Base-by-base conservation (phyloP, 2,888 invertebrate species). In the Cosmia pyralina region DNA sequence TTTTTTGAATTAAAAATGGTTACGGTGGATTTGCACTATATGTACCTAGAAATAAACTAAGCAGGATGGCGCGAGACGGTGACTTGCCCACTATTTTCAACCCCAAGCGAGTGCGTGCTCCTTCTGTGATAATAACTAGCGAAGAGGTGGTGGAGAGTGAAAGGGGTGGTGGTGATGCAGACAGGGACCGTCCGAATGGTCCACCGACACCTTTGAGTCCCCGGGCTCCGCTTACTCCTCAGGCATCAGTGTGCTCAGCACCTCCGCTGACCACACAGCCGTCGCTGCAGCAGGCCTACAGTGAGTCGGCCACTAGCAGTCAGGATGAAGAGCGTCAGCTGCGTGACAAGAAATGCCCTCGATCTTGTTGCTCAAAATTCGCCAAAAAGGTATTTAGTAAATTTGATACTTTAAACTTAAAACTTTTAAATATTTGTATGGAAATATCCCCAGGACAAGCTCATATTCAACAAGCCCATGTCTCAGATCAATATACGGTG, bases 21-120 rank as follows among this genome's bases (percentile, higher is more conserved):
- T 77, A 75, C 77, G 74, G 65, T 46, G 70, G 74, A 72, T 83
- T 77, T 77, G 75, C 75, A 83, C 78, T 75, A 88, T 89, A 89
- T 87, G 79, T 79, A 68, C 76, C 60, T 75, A n/a, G 44, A 66
- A 64, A 65, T 82, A 62, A 77, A 69, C 64, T 75, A 74, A 72
- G 13, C 87, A 92, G 88, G 73, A 97, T 97, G 97, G 97, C 97
- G 84, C 96, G 97, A 85, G 97, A 97, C 96, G 97, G 97, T 88
- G 98, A 98, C 93, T 97, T 98, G 94, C 97, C 98, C 85, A 98
- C 98, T 84, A 98, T 98, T 90, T 98, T 98, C 94, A 98, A 98
- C 94, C 98, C 98, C 60, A 97, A 97, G 91, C 96, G 97, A 85
- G 97, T 97, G 73, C 96, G 97, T 79, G 96, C 97, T 75, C 97